Evolutionary conservation across 2,888 invertebrate genomes (phyloP), one percentile per base, ranked within the genome.

Genomic region (Horisme vitalbata): DNA sequence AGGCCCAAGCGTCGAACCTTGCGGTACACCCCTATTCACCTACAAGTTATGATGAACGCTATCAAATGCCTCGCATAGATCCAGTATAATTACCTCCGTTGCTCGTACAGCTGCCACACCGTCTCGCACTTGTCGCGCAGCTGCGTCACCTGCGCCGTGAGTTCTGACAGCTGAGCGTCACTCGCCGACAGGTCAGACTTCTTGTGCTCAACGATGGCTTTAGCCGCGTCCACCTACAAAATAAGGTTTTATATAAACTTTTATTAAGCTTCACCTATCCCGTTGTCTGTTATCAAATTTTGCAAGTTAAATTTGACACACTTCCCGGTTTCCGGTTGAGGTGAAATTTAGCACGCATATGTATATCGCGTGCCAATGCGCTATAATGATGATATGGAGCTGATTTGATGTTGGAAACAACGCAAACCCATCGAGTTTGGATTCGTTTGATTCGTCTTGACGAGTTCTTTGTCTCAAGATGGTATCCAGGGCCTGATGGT

Each of bases 131-230:
- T 95, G 27, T 90, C 90, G 0, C 94, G 87, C 15, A 96, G 81
- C 45, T 91, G 91, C 5, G 91, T 83, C 43, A 96, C 91, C 39
- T 94, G 92, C 8, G 88, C 91, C 61, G 93, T 94, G 23, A 96
- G 73, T 46, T 95, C 95, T n/a, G 92, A 91, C 52, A 97, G 87
- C 65, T 95, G 94, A 2, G 92, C 79, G 69, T 95, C 95, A 75
- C 95, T 96, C 37, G 93, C 93, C 63, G 96, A 95, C 44, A 97
- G 93, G 68, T 97, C 97, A 2, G 92, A 80, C 68, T 94, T 93
- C 83, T 96, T 97, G 15, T 91, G 91, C 51, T 94, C 94, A 9
- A 96, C 94, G 74, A 96, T 93, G n/a, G 92, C 91, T 62, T 94
- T 92, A 11, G 96, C 92, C 43, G 95, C 94, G 55, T 93, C 94